Conservation (phyloP, 2,888 invertebrate genomes). For the Papilio gigon region DNA sequence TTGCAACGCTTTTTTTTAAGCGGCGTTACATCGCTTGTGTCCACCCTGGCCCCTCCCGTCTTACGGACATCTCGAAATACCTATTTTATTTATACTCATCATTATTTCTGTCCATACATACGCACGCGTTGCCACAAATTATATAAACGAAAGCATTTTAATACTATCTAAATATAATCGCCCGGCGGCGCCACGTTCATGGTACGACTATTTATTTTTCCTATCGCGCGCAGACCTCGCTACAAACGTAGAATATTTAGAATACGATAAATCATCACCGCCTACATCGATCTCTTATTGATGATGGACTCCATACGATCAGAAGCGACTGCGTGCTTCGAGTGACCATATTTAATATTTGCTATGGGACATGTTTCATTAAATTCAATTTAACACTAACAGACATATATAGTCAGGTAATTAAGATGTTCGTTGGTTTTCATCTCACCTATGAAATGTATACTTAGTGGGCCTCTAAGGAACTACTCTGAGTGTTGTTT, state of each 20-base stretch:
- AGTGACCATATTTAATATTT: constrained; percentile 10
- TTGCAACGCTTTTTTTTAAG: not conserved
- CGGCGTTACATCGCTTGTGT: not conserved
- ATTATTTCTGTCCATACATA: constrained; percentile 30
- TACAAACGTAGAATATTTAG: constrained; percentile 27
- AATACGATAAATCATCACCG: constrained; percentile 34
- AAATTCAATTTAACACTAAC: not conserved
- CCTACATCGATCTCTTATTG: constrained; percentile 27
- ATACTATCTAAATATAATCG: constrained; percentile 29
- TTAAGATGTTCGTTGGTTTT: too few relatives aligned
- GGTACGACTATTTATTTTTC: constrained; percentile 33
- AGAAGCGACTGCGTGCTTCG: not conserved
- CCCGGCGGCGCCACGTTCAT: constrained; percentile 20
- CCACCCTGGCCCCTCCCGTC: constrained; percentile 25
- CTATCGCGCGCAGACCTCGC: constrained; percentile 4
- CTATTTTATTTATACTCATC: constrained; percentile 22
- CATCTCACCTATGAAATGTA: too few relatives aligned
- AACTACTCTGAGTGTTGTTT: too few relatives aligned
- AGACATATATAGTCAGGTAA: too few relatives aligned
- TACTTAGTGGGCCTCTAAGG: too few relatives aligned
- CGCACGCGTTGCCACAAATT: constrained; percentile 25
- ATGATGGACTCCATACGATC: constrained; percentile 28
- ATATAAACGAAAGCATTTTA: constrained; percentile 17
- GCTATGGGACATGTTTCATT: not conserved
- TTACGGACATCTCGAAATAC: constrained; percentile 28